Conservation (phyloP, 2,888 invertebrate genomes). For the Eupithecia subfuscata region DNA sequence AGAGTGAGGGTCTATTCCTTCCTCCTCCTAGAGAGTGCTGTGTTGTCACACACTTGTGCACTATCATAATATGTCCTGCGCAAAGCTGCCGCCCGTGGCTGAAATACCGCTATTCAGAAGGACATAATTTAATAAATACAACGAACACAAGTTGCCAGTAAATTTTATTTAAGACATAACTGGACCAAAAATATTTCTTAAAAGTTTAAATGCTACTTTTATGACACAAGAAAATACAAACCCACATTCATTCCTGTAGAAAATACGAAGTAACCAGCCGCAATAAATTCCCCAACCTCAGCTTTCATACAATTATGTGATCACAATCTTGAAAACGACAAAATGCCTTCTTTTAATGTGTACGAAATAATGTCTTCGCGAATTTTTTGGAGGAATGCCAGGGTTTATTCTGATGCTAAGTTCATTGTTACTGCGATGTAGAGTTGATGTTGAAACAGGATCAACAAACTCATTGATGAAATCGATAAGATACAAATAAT, state of each 20-base stretch:
- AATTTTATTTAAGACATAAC: not conserved
- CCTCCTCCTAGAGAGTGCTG: too few relatives aligned
- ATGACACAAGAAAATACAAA: slow-evolving; percentile 3
- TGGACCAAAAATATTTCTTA: not conserved
- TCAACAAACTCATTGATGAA: not conserved
- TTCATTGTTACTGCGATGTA: not conserved
- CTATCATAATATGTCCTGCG: not conserved
- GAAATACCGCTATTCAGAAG: not conserved
- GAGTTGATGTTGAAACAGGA: not conserved
- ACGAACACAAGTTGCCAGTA: not conserved
- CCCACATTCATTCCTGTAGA: not conserved
- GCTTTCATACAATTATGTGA: slow-evolving; percentile 34
- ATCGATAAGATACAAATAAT: too few relatives aligned
- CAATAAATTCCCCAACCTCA: slow-evolving; percentile 25
- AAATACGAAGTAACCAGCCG: slow-evolving; percentile 9
- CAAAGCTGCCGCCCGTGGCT: not conserved
- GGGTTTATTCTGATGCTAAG: slow-evolving; percentile 5
- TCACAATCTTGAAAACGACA: slow-evolving; percentile 35
- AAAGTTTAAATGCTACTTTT: slow-evolving; percentile 1
- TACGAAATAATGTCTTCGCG: slow-evolving; percentile 27
- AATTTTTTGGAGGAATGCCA: slow-evolving; percentile 29
- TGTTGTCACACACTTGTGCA: too few relatives aligned
- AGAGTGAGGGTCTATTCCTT: too few relatives aligned
- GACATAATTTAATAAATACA: not conserved
- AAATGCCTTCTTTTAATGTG: slow-evolving; percentile 32